Evolutionary conservation across 2,797 vertebrate genomes (phyloP), one percentile per base, ranked within the genome.

Genomic region (Melanotaenia pygmaea): DNA sequence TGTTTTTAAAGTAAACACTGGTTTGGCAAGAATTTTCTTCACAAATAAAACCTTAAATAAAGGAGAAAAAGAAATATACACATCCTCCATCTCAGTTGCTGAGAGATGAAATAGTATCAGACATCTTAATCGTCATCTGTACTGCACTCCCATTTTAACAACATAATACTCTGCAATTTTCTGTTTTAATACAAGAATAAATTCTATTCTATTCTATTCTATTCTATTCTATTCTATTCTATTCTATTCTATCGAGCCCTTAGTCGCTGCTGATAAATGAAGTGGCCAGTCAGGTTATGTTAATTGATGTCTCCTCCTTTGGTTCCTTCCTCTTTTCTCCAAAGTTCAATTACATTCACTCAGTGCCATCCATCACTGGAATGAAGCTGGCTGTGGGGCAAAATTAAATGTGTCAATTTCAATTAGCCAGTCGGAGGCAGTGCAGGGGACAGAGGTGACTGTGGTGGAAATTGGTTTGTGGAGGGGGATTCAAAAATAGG

Each of bases 371-470:
- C 91, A 94, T 95, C 94, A 95, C 88, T 67, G 88, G 88, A 91
- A 93, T 90, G 90, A 91, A 92, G 91, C 88, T 76, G 88, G 91
- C 92, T 86, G 86, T 75, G 80, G 88, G 88, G 90, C 89, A 81
- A 93, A 94, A 95, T 94, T 93, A 94, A 94, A 94, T 88, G 88
- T 93, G 94, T 87, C 93, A 90, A 91, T 94, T 94, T 92, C 90
- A 94, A 94, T 95, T 93, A 95, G 83, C 82, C 80, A 69, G 71
- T 59, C 78, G 79, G 81, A 89, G 73, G 75, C 75, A 12, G 83
- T 51, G 72, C 50, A 51, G 57, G 77, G 82, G 91, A 88, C 88
- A 76, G 81, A 81, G 84, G 85, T 86, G 83, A 88, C 87, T 78
- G 82, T 76, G 87, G 76, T 82, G 83, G 85, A 89, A 87, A 90